Percentiles rank a stretch among this genome's conserved stretches.
These are phyloP conservation scores for Lithodes maja DNA, from an alignment of 2,888 invertebrate genomes.

Conservation along the genomic window DNA sequence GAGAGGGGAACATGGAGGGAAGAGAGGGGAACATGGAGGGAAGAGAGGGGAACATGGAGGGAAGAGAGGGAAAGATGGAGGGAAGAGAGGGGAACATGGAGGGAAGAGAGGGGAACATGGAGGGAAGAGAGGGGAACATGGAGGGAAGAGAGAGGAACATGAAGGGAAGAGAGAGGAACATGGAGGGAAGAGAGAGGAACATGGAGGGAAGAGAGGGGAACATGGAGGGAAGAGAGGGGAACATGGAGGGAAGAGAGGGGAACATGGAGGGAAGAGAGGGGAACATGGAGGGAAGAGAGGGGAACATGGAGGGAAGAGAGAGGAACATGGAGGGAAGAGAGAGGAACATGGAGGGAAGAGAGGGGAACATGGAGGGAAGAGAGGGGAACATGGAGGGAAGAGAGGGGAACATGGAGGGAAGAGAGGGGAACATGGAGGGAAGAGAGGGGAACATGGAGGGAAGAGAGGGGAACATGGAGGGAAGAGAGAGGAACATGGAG, in stretches of 20 bases:
- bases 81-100: not conserved
- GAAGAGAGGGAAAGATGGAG: not conserved
- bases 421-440: conserved; percentile 15
- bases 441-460: too few relatives aligned
- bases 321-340: not conserved
- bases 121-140: not conserved
- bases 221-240: not conserved
- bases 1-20: not conserved
- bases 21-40: not conserved
- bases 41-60: not conserved
- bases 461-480: not conserved
- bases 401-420: conserved; percentile 10
- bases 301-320: not conserved
- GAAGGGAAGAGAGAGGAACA: not conserved
- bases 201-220: not conserved
- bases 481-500: not conserved
- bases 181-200: too few relatives aligned
- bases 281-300: not conserved
- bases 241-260: not conserved
- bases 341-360: not conserved
- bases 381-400: not conserved
- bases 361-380: not conserved
- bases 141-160: too few relatives aligned
- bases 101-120: not conserved
- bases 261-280: too few relatives aligned